Percentiles rank a stretch among this genome's conserved stretches.
Evolutionary conservation across 2,888 invertebrate species (phyloP).

Genomic region (Agonopterix subpropinquella): DNA sequence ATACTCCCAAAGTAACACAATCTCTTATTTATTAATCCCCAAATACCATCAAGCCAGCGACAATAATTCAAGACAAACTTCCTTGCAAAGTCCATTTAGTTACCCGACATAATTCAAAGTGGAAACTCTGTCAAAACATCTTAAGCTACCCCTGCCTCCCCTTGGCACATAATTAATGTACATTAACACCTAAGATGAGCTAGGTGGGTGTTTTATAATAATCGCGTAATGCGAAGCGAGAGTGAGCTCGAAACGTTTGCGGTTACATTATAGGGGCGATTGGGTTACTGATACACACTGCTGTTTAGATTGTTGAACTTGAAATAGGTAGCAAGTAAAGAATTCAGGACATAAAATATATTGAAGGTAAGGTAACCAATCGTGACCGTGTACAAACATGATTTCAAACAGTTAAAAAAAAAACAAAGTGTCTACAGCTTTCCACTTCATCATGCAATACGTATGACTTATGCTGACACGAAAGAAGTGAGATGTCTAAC

Average conservation of each 20-base stretch:
- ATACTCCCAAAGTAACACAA: conserved; percentile 1
- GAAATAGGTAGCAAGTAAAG: not conserved
- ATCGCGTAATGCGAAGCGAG: conserved; percentile 35
- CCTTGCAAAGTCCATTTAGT: conserved; percentile 31
- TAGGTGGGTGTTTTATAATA: conserved; percentile 48
- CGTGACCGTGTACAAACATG: no score
- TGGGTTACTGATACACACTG: conserved; percentile 39
- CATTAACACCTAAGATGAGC: conserved; percentile 59
- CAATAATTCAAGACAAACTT: conserved; percentile 22
- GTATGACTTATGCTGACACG: no score
- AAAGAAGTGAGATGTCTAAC: no score
- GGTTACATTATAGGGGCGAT: conserved; percentile 42
- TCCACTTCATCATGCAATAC: no score
- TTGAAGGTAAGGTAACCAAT: no score
- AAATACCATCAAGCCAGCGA: conserved; percentile 8
- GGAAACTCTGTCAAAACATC: conserved; percentile 52
- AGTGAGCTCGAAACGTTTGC: conserved; percentile 36
- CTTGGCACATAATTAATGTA: conserved; percentile 52
- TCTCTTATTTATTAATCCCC: conserved; percentile 4
- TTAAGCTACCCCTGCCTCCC: conserved; percentile 30
- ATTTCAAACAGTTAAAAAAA: no score
- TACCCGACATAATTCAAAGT: conserved; percentile 41
- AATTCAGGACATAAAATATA: no score
- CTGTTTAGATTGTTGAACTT: conserved; percentile 2
- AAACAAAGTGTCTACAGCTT: no score